These are phyloP conservation scores for Mylabris sibirica DNA, from an alignment of 2,888 invertebrate genomes.

Conservation along the genomic window DNA sequence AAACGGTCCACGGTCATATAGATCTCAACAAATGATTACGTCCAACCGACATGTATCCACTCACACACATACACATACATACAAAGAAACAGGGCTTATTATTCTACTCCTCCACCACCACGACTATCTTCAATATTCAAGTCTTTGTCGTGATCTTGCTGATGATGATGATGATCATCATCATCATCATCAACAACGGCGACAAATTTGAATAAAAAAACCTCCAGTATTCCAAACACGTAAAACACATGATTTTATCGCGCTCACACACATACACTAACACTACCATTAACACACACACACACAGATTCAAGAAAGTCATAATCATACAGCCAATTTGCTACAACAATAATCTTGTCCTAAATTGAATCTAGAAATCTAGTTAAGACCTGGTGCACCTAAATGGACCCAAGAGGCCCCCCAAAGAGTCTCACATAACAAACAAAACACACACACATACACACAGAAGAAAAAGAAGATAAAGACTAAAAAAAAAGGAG, in stretches of 20 bases:
- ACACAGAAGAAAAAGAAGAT: too few relatives aligned
- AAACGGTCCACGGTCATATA: conserved; percentile 46
- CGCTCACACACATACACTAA: too few relatives aligned
- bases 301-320: background rate
- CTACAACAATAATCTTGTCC: background rate
- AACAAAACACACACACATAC: too few relatives aligned
- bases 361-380: conserved; percentile 10
- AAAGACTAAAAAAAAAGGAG: too few relatives aligned
- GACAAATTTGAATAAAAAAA: conserved; percentile 3
- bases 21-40: conserved; percentile 44
- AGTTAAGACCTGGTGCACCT: background rate
- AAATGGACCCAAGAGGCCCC: background rate
- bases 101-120: background rate
- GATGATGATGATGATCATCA: background rate
- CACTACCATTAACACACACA: background rate
- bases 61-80: background rate
- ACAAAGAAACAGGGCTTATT: background rate
- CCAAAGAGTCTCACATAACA: background rate
- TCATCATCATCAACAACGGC: background rate
- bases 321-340: background rate
- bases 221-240: background rate
- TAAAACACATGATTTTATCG: background rate
- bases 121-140: background rate
- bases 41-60: background rate
- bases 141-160: background rate